Conservation (phyloP, 2,888 invertebrate genomes). For the Plagodis pulveraria region DNA sequence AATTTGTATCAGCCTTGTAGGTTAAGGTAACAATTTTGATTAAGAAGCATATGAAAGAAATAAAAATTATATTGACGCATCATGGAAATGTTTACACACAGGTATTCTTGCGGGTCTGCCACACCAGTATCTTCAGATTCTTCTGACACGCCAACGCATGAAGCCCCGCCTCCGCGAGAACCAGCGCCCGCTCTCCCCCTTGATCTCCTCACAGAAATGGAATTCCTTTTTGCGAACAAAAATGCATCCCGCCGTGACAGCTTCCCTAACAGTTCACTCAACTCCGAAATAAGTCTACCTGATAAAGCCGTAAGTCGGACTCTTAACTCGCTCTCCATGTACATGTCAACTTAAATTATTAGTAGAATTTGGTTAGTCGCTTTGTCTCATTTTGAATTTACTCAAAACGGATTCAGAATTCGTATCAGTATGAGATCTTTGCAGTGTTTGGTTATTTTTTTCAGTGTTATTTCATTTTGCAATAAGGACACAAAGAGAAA, state of each 20-base stretch:
- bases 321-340: not conserved
- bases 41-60: too few relatives aligned
- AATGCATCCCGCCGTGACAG: conserved; percentile 61
- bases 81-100: conserved; percentile 28
- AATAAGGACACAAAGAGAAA: too few relatives aligned
- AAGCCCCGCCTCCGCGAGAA: conserved; percentile 51
- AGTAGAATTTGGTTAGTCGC: conserved; percentile 27
- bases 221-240: conserved; percentile 65
- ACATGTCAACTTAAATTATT: conserved; percentile 14
- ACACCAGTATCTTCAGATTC: conserved; percentile 77
- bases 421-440: conserved; percentile 6
- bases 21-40: too few relatives aligned
- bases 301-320: conserved; percentile 70
- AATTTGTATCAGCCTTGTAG: too few relatives aligned
- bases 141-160: conserved; percentile 62
- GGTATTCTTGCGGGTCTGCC: conserved; percentile 75
- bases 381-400: conserved; percentile 19
- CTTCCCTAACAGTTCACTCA: conserved; percentile 60
- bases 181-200: conserved; percentile 63
- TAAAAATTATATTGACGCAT: not conserved
- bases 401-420: not conserved
- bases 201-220: conserved; percentile 78
- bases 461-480: not conserved
- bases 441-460: too few relatives aligned
- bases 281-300: conserved; percentile 57